Base-by-base conservation (phyloP, 2,113 vertebrate genomes). In the Lanius collurio region DNA sequence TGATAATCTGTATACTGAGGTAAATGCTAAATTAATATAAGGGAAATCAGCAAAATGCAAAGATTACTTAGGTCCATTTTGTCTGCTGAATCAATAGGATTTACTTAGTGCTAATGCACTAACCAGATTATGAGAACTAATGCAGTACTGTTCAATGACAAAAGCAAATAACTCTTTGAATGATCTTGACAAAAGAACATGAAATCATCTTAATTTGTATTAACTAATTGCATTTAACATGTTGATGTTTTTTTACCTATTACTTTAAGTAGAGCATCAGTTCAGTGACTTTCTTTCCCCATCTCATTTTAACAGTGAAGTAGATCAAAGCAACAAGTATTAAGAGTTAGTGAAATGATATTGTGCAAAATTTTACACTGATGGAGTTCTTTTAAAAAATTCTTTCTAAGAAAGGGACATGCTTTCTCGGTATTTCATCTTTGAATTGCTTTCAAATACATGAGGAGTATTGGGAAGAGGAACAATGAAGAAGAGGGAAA, bases 31-130 rank as follows among this genome's bases (percentile, higher is more conserved):
- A 95, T 82, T 93, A 95, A 93, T 93, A 59, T 88, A 93, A 90
- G 74, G 90, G 76, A 96, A 97, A 97, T 94, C 89, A 91, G 76
- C 70, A 91, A 95, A 96, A 97, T 88, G 93, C 87, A 70, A 95
- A 96, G 94, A 97, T 96, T 94, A 80, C 95, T 97, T 97, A 95
- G 81, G 82, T 95, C 88, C 87, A 89, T 96, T 96, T 97, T 95
- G 95, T 97, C 95, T 97, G 62, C 95, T 70, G 87, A 98, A 98
- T 98, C 97, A 98, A 98, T 98, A 98, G 93, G 95, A 91, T 96
- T 98, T 97, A 92, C 96, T 98, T 98, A 98, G 93, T 94, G 95
- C 97, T 98, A 98, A 98, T 97, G 97, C 97, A 98, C 98, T 98
- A 98, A 98, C 92, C 94, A 96, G 89, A 98, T 98, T 98, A 98